Conservation (phyloP, 1,140 invertebrate species). For the Pseudomyrmex flavicornis region DNA sequence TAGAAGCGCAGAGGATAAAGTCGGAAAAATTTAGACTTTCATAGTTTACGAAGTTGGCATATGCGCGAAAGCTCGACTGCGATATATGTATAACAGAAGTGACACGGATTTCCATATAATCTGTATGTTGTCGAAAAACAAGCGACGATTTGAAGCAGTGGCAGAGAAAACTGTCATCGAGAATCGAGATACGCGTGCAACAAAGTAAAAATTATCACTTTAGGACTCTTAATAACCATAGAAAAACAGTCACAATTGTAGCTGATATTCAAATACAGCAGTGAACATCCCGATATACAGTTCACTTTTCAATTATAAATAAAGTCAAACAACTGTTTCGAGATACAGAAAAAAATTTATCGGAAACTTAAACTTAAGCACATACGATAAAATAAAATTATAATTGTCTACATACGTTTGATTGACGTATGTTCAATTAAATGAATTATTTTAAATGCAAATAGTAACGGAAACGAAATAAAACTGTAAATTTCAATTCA, state of each 20-base stretch:
- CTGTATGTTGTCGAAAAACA: slow-evolving; percentile 49
- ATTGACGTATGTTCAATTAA: slow-evolving; percentile 6
- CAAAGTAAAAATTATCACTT: slow-evolving; percentile 41
- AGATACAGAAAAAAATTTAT: slow-evolving; percentile 29
- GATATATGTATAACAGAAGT: slow-evolving; percentile 21
- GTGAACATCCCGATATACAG: too few species aligned
- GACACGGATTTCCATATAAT: slow-evolving; percentile 53
- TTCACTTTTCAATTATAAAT: slow-evolving; percentile 43
- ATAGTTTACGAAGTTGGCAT: slow-evolving; percentile 51
- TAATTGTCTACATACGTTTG: neutral
- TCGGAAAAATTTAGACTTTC: slow-evolving; percentile 44
- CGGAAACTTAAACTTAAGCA: slow-evolving; percentile 5
- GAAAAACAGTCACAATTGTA: neutral
- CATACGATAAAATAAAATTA: slow-evolving; percentile 28
- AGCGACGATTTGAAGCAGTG: slow-evolving; percentile 40
- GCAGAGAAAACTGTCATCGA: slow-evolving; percentile 38
- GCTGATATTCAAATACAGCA: too few species aligned
- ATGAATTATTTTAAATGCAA: neutral
- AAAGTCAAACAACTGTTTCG: slow-evolving; percentile 22
- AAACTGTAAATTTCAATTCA: neutral
- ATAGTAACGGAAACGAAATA: neutral
- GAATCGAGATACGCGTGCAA: slow-evolving; percentile 15
- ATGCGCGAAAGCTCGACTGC: slow-evolving; percentile 31
- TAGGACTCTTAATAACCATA: slow-evolving; percentile 23
- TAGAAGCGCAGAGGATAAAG: slow-evolving; percentile 2